Base-by-base conservation (phyloP, 1,140 invertebrate genomes). In the Meteorus sp. region DNA sequence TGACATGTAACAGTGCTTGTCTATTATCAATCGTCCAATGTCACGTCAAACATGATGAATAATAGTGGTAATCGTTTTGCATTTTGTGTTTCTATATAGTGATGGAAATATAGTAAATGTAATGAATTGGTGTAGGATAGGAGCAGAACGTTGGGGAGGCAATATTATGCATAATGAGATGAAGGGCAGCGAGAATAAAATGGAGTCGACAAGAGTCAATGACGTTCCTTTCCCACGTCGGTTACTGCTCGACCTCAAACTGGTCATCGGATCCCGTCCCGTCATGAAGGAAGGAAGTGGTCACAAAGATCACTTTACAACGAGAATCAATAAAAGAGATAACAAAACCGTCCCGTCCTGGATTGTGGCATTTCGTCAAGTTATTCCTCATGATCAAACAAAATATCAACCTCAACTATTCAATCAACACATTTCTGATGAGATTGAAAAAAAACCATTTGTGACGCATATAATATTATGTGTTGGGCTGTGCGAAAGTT, bases 191-290 rank as follows among this genome's bases (percentile, higher is more conserved):
- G 41, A 52, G 55, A 61, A 62, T 63, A 47, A 59, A 43, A 61
- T 63, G 52, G 47, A 17, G 50, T 31, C 22, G 20, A 9, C 11
- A 17, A 29, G 56, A 63, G 56, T 29, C 64, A 68, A 51, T 70
- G 67, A 70, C 66, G 75, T 74, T 76, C 69, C 74, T 78, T 78
- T 78, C 77, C 76, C 77, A 80, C 76, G 77, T 80, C 75, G 73
- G 67, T 77, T 73, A 75, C 72, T 71, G 68, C 11, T 59, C 74
- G 72, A 79, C 76, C 76, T 78, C 76, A 79, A 78, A 73, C 75
- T 76, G 74, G 77, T 76, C 76, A 79, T 78, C 71, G 76, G 77
- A 79, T 79, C 75, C 66, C 31, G 65, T 45, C 59, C n/a, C 60
- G 60, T 63, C 59, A 58, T 64, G 65, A 67, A 76, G 76, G 74